Conservation (phyloP, 2,797 vertebrate genomes). For the Mus spretus region DNA sequence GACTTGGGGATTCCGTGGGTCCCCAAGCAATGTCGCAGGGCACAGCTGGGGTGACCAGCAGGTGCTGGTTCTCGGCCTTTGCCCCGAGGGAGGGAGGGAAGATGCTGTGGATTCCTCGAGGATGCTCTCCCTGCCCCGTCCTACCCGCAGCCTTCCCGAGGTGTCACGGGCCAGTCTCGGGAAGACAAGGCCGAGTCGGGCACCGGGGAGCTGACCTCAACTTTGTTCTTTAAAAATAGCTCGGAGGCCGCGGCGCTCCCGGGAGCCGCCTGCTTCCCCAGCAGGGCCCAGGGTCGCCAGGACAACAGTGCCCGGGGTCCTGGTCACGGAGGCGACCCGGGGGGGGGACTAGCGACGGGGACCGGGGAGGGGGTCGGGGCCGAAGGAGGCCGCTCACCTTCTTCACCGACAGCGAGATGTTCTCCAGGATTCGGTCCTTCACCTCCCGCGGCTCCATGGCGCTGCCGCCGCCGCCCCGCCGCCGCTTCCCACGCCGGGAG, state of each 20-base stretch:
- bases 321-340: not conserved
- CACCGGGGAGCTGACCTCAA: slow-evolving; percentile 59
- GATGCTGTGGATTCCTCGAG: not conserved
- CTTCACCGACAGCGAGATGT: slow-evolving; percentile 97
- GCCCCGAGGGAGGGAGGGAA: not conserved
- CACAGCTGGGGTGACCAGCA: not conserved
- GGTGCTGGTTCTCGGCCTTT: not conserved
- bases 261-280: not conserved
- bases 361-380: not conserved
- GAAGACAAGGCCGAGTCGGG: not conserved
- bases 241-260: slow-evolving; percentile 26
- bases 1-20: not conserved
- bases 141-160: not conserved
- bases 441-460: slow-evolving; percentile 97
- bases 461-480: slow-evolving; percentile 78
- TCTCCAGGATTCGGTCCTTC: slow-evolving; percentile 98
- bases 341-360: not conserved
- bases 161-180: not conserved
- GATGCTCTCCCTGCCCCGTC: not conserved
- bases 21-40: not conserved
- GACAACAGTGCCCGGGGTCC: not conserved
- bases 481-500: slow-evolving; percentile 71
- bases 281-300: not conserved
- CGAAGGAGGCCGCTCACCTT: slow-evolving; percentile 91
- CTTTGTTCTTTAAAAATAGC: slow-evolving; percentile 68